Evolutionary conservation across 2,888 invertebrate genomes (phyloP), one percentile per base, ranked within the genome.

Genomic region (Oithona nana): DNA sequence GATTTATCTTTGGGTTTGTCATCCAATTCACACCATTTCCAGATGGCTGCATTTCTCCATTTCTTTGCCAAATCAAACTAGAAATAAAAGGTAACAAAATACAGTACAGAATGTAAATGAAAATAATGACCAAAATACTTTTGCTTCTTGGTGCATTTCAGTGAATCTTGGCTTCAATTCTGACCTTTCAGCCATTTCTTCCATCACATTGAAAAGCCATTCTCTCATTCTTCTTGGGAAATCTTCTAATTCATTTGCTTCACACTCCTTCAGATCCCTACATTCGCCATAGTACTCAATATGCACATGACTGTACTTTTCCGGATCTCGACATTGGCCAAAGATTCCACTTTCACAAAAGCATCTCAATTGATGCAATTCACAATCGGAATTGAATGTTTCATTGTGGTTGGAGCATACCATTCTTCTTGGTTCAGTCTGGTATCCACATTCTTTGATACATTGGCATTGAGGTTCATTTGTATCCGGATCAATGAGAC

Each of bases 1-100:
- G 81, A 72, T 70, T 85, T 82, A 77, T 93, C 90, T 71, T 84
- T 84, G 67, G 90, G 88, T 75, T 88, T 83, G 62, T 86, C 86
- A 75, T 95, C 95, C 64, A 97, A 80, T 74, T 97, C 94, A 74
- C 97, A 97, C 86, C 88, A 89, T 75, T 97, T 97, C 95, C 95
- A 97, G 68, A 97, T 82, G 68, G 93, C 93, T 56, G 95, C 94
- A 74, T 90, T 89, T 64, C 83, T 78, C 86, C 88, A 88, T 69
- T 86, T 82, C 64, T 84, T 79, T 24, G 86, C 84, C 73, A 85
- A 79, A 74, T 88, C 86, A 57, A 80, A 55, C 66, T 79, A 51
- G 51, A 20, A 26, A 26, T 20, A 49, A 39, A 8, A 39, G 8
- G 8, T 8, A 16, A 6, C 51, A 51, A 51, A 51, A 51, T 51